Evolutionary conservation across 2,888 invertebrate species (phyloP).

Genomic region (Sphecodes monilicornis): DNA sequence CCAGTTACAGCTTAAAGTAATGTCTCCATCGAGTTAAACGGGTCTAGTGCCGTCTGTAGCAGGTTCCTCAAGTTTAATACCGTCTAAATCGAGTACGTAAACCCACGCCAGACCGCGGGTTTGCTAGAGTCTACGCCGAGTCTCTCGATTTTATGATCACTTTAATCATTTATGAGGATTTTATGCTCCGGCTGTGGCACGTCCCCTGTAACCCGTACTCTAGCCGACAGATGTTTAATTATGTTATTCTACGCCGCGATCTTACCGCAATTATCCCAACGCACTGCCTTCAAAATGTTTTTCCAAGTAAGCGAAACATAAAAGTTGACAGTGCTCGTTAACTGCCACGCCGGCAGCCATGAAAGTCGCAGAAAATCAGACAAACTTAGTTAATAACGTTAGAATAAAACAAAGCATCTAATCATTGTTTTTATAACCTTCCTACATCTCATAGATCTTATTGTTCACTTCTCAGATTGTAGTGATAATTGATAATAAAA

Average conservation of each 20-base stretch:
- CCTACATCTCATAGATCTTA: no score
- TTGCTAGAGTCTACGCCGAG: neutral
- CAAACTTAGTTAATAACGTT: no score
- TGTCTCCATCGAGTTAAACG: neutral
- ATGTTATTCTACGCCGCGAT: neutral
- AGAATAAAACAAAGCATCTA: no score
- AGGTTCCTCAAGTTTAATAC: slow-evolving; percentile 2
- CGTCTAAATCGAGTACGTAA: slow-evolving; percentile 5
- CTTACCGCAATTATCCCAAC: neutral
- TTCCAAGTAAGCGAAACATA: neutral
- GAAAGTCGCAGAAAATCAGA: no score
- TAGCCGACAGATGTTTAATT: neutral
- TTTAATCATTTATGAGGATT: neutral
- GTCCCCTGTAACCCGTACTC: neutral
- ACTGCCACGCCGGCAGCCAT: no score
- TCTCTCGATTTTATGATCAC: slow-evolving; percentile 1
- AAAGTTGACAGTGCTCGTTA: neutral
- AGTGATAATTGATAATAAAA: no score
- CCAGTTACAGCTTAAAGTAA: neutral
- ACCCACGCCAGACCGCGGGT: neutral
- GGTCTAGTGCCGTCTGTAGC: neutral
- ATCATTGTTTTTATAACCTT: no score
- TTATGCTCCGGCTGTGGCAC: neutral
- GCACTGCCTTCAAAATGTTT: neutral
- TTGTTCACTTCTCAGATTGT: no score